Evolutionary conservation across 2,113 vertebrate species (phyloP).

Genomic region (Callipepla squamata): DNA sequence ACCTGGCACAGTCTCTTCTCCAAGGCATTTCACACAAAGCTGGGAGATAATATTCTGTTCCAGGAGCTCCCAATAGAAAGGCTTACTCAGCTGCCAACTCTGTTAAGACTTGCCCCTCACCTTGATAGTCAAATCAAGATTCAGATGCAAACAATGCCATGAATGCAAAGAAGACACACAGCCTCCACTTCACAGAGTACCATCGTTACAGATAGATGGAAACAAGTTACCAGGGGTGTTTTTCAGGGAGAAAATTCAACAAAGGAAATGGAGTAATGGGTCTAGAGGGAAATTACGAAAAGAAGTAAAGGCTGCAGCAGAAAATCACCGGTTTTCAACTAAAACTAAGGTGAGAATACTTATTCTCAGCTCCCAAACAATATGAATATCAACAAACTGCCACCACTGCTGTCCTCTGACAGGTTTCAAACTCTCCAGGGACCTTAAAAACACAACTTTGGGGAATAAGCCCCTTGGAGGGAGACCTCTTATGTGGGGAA

Average conservation of each 20-base stretch:
- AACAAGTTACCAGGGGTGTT: not conserved
- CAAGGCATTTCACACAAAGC: fast-evolving
- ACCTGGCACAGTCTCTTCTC: not conserved
- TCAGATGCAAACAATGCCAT: not conserved
- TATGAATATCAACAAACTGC: not conserved
- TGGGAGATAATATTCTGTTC: not conserved
- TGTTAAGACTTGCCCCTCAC: not conserved
- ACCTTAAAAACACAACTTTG: not conserved
- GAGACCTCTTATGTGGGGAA: not conserved
- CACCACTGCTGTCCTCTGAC: not conserved
- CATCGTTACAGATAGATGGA: not conserved
- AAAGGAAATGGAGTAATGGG: not conserved
- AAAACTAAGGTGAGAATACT: not conserved
- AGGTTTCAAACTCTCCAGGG: not conserved
- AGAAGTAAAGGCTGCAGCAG: not conserved
- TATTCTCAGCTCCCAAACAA: not conserved
- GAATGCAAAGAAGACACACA: not conserved
- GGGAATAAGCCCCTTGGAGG: not conserved
- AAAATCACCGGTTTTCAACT: not conserved
- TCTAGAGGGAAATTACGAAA: not conserved
- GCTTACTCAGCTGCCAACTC: constrained; percentile 5
- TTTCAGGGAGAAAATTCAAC: not conserved
- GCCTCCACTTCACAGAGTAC: not conserved
- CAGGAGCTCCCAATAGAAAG: not conserved
- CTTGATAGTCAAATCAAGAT: not conserved